Base-by-base conservation (phyloP, 2,113 vertebrate genomes). In the Pantherophis guttatus region DNA sequence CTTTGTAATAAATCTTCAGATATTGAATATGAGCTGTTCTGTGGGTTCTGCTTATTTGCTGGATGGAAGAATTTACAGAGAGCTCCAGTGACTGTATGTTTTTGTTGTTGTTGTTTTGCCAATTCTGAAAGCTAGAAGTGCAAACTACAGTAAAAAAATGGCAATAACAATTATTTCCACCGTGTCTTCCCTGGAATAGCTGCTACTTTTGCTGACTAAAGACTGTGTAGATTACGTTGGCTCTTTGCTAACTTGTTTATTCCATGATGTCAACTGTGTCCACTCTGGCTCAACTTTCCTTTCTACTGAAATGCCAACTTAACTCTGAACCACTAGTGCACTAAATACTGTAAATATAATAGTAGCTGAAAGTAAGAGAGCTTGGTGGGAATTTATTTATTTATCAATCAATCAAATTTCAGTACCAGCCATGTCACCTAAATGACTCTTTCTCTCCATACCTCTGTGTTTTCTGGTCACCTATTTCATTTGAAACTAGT, bases 1-100 rank as follows among this genome's bases (percentile, higher is more conserved):
- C 33, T 93, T 90, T 65, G 23, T 57, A 54, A 65, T 65, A 90
- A 88, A 75, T 88, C 86, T 91, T 81, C 86, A 89, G 62, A 58
- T 39, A 54, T 33, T 91, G 19, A n/a, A 11, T 62, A 88, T 91
- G 59, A 58, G 57, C 58, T 70, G 53, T 29, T 88, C 15, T 87
- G 52, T 88, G n/a, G 24, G 58, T 75, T 88, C 50, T 75, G 62
- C 33, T 50, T 87, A 23, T 70, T 90, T 93, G 54, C 70, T 90
- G 54, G 29, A 11, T 93, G 65, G 90, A 85, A 87, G 44, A 90
- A 44, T 54, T 90, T 65, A 29, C 44, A 65, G 48, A 90, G 92
- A 93, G 24, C 7, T 75, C 21, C 55, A 39, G 39, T 48, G 5
- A 89, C 17, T 48, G 23, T 48, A 33, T 23, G 7, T 59, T 33